Percentiles rank a stretch among this genome's conserved stretches.
Evolutionary conservation across 2,113 vertebrate species (phyloP).

Genomic region (Pogona vitticeps): DNA sequence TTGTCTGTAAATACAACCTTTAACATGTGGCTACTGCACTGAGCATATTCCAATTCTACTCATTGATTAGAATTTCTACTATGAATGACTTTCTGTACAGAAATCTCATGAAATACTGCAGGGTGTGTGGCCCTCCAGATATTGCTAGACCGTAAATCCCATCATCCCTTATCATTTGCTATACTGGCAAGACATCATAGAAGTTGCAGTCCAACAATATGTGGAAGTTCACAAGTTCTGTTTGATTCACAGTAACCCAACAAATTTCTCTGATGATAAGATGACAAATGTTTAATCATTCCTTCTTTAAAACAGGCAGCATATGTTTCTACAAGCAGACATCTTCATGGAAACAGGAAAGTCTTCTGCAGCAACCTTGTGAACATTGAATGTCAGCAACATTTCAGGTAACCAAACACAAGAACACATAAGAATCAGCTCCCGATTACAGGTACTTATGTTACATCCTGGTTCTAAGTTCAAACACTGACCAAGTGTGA

Average conservation of each 20-base stretch:
- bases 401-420: constrained; percentile 24
- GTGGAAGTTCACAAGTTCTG: not conserved
- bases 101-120: not conserved
- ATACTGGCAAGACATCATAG: not conserved
- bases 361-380: not conserved
- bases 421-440: constrained; percentile 40
- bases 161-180: not conserved
- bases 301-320: constrained; percentile 10
- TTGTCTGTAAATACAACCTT: no score
- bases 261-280: constrained; percentile 20
- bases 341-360: constrained; percentile 42
- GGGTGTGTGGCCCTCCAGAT: not conserved
- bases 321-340: not conserved
- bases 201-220: not conserved
- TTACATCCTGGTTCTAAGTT: constrained; percentile 62
- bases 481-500: constrained; percentile 61
- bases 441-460: constrained; percentile 54
- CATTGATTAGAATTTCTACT: not conserved
- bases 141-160: not conserved
- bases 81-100: not conserved
- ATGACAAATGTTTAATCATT: not conserved
- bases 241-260: not conserved
- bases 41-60: not conserved
- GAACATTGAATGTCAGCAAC: not conserved
- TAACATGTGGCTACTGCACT: not conserved